Evolutionary conservation across 2,113 vertebrate species (phyloP).

Genomic region (Hoplias malabaricus): DNA sequence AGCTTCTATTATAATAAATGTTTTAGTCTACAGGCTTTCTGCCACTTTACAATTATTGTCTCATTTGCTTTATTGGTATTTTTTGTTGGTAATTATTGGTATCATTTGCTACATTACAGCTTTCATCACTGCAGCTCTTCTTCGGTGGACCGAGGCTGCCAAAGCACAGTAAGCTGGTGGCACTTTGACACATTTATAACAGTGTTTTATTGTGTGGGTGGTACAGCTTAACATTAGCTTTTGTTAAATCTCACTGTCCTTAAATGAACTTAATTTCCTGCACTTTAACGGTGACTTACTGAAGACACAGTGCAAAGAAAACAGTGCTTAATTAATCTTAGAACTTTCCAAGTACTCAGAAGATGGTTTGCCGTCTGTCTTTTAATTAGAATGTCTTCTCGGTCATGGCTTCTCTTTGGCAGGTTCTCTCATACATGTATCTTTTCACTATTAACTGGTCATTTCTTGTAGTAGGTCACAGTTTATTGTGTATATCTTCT

Average conservation of each 20-base stretch:
- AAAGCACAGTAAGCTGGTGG: background rate
- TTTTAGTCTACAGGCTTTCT: background rate
- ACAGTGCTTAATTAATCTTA: background rate
- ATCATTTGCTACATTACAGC: background rate
- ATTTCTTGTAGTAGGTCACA: too few species aligned
- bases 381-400: background rate
- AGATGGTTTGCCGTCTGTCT: too few species aligned
- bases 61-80: too few species aligned
- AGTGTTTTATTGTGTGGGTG: background rate
- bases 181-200: background rate
- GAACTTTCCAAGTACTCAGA: slow-evolving; percentile 16
- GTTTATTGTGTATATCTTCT: background rate
- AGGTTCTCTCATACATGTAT: background rate
- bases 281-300: background rate
- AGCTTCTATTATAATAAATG: background rate
- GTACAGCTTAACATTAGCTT: background rate
- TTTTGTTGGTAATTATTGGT: too few species aligned
- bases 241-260: background rate
- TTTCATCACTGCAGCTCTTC: background rate
- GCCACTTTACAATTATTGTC: background rate
- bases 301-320: background rate
- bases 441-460: background rate
- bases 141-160: background rate
- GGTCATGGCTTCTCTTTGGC: too few species aligned
- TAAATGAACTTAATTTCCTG: too few species aligned